phyloP scores from a whole-genome alignment of 2,888 invertebrate genomes.

The Cheilosia urbana region DNA sequence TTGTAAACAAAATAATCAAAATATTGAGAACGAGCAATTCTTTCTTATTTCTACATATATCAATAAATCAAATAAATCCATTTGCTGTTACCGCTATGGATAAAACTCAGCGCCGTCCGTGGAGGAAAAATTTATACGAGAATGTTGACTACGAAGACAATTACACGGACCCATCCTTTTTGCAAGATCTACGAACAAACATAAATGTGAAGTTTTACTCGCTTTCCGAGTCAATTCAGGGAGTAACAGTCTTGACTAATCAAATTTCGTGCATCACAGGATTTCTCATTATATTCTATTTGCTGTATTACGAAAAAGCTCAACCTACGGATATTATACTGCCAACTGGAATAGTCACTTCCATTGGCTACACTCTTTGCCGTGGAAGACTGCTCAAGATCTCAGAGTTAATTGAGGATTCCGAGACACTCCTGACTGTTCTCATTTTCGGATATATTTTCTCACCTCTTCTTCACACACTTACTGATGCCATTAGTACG shows the following conservation, averaged over 20 bases:
- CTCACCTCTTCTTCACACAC: conserved; percentile 95
- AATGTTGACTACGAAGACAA: conserved; percentile 95
- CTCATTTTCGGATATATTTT: conserved; percentile 93
- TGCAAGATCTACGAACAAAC: conserved; percentile 93
- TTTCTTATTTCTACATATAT: background rate
- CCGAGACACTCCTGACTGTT: conserved; percentile 92
- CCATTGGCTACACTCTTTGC: conserved; percentile 87
- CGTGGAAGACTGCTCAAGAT: conserved; percentile 79
- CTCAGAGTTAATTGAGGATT: conserved; percentile 85
- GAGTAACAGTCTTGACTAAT: conserved; percentile 91
- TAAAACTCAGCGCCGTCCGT: conserved; percentile 81
- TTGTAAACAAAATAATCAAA: conserved; percentile 46
- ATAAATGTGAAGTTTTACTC: conserved; percentile 90
- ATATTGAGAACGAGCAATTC: background rate
- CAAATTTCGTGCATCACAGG: conserved; percentile 91
- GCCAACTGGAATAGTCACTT: conserved; percentile 85
- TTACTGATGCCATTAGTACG: conserved; percentile 98
- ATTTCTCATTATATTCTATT: conserved; percentile 89
- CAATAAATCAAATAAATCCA: background rate
- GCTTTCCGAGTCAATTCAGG: conserved; percentile 88
- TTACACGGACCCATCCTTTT: conserved; percentile 94
- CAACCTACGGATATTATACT: conserved; percentile 88
- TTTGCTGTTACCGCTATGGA: conserved; percentile 21
- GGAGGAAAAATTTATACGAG: conserved; percentile 96
- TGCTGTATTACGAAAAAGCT: conserved; percentile 88